Evolutionary conservation across 2,797 vertebrate species (phyloP), one percentile per base, ranked within the genome.

Genomic region (Malurus splendens): DNA sequence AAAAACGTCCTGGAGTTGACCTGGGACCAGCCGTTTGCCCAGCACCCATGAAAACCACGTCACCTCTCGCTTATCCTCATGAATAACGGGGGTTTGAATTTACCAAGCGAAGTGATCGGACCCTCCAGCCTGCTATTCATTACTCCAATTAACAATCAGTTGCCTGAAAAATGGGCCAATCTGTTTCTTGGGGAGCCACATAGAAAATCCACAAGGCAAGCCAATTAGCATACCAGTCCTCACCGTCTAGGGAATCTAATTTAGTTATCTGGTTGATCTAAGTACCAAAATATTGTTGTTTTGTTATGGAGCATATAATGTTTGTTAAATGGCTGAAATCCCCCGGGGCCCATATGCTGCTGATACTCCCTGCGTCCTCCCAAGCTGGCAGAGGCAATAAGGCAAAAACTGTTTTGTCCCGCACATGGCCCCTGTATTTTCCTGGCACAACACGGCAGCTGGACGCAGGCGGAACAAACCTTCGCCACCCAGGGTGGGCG

Each of bases 121-220:
- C 92, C 95, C 91, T 94, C 83, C 87, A 90, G 91, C 89, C 93
- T 87, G 96, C 96, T 97, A 97, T 98, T 98, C 97, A 97, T 98
- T 98, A 97, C 96, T 97, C 97, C 97, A 97, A 98, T 98, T 98
- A 98, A 98, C 95, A 96, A 97, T 97, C 97, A 97, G 97, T 96
- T 92, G 94, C 92, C 94, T 97, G 97, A 97, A 97, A 97, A 98
- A 98, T 95, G 96, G 97, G 96, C 96, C 98, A 98, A 98, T 98
- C 98, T 98, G 97, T 96, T 97, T 97, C 95, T 95, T 71, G 92
- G 89, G 87, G 94, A 96, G 89, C 90, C 22, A 16, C 87, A 90
- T 61, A 91, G 91, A 95, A 96, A 95, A 96, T 86, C 75, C 96
- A 96, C 95, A 88, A 96, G 95, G 96, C 95, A 96, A 97, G 97